phyloP scores from a whole-genome alignment of 2,113 vertebrate genomes.

The Tetraodon nigroviridis region DNA sequence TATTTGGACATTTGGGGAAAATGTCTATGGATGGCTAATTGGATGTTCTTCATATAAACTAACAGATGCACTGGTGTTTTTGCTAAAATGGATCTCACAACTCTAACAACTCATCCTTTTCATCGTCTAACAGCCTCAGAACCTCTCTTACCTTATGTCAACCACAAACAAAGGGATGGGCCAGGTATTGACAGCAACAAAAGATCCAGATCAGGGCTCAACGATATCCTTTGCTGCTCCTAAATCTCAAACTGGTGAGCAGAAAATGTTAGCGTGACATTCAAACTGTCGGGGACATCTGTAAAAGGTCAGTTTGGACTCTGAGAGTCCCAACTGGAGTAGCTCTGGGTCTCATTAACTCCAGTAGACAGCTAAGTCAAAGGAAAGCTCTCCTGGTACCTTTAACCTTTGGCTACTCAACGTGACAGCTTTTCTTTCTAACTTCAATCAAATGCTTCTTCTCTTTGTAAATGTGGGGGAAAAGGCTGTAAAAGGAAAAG shows the following conservation, averaged over 20 bases:
- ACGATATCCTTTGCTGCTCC: not conserved
- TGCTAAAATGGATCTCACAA: constrained; percentile 41
- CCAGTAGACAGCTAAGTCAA: too few species aligned
- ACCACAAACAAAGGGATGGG: constrained; percentile 70
- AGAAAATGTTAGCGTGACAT: too few species aligned
- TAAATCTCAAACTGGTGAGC: not conserved
- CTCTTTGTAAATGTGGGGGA: too few species aligned
- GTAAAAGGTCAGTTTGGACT: too few species aligned
- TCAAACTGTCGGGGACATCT: too few species aligned
- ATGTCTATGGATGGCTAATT: constrained; percentile 72
- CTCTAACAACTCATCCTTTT: constrained; percentile 35
- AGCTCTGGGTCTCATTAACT: too few species aligned
- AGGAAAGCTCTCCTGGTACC: too few species aligned
- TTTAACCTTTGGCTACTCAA: too few species aligned
- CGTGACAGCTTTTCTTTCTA: too few species aligned
- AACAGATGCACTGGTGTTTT: constrained; percentile 54
- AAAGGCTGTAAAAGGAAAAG: too few species aligned
- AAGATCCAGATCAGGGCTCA: not conserved
- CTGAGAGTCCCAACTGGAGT: too few species aligned
- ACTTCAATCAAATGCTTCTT: too few species aligned
- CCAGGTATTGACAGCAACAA: constrained; percentile 21
- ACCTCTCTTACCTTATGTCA: constrained; percentile 50
- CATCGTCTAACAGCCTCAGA: constrained; percentile 44
- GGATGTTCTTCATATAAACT: constrained; percentile 61
- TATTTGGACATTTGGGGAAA: constrained; percentile 74